Base-by-base conservation (phyloP, 2,113 vertebrate species). In the Erinaceus europaeus region DNA sequence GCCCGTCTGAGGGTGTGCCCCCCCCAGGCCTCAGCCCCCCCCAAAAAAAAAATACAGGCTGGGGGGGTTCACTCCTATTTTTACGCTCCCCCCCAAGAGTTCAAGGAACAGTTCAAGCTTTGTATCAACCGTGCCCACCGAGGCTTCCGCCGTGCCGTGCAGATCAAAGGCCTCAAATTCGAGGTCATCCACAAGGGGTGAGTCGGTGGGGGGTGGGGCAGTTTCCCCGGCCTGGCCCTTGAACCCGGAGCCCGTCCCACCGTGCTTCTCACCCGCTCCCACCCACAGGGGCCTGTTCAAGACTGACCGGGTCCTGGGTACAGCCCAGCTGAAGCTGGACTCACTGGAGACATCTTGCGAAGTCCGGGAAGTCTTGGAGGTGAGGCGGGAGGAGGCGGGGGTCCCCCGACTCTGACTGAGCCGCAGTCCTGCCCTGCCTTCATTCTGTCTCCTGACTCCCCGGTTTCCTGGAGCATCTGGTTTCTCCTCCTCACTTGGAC, bases 151-250 rank as follows among this genome's bases (percentile, higher is more conserved):
- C 96, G 98, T 46, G 97, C 98, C 27, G 91, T 98, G 12, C 98
- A 98, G 86, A 97, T 97, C 86, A 99, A 99, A 75, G 98, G 98
- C 91, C 97, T 99, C 95, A 99, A 98, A 96, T 98, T 99, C n/a
- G 98, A 99, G 93, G 94, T 99, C 84, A 59, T 98, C 52, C 98
- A 98, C 93, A 99, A 98, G 86, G 98, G 98, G 98, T 99, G 93
- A 96, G 97, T 40, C 13, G 59, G 57, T 13, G 27, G 57, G 9
- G 9, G 20, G 21, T 17, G 53, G 21, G 21, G n/a, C n/a, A n/a
- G n/a, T n/a, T n/a, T n/a, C n/a, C n/a, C n/a, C n/a, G n/a, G n/a
- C n/a, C n/a, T n/a, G n/a, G n/a, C n/a, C n/a, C n/a, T n/a, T n/a
- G n/a, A n/a, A 2, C 6, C 23, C 17, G 6, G 10, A 38, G 48